These are phyloP conservation scores for Macrosoma leucophasiata DNA, from an alignment of 2,888 invertebrate genomes.

Conservation along the genomic window DNA sequence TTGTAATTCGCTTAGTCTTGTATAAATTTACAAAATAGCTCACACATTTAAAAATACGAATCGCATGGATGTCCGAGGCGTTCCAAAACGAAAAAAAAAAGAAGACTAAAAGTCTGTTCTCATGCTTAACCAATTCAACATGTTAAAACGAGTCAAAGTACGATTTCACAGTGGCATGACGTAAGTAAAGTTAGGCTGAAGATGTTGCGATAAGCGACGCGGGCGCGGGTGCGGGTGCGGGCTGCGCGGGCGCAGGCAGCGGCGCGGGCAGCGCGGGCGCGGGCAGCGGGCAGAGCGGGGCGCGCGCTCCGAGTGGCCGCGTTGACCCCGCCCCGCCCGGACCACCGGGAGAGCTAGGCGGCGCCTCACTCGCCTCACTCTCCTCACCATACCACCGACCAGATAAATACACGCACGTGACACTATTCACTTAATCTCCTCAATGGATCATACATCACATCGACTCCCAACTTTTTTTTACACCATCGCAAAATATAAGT, in stretches of 20 bases:
- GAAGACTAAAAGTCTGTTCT: too few species aligned
- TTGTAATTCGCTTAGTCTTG: too few species aligned
- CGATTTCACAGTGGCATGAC: constrained; percentile 42
- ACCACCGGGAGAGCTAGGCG: constrained; percentile 76
- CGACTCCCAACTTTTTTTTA: constrained; percentile 24
- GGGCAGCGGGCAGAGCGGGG: too few species aligned
- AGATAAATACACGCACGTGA: constrained; percentile 42
- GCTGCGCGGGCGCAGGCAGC: constrained; percentile 38
- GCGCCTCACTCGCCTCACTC: too few species aligned
- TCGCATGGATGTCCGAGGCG: too few species aligned
- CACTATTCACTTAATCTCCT: constrained; percentile 45
- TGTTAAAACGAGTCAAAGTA: constrained; percentile 27
- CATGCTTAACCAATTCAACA: constrained; percentile 27
- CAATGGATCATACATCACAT: constrained; percentile 35
- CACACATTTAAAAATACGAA: too few species aligned
- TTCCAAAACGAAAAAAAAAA: too few species aligned
- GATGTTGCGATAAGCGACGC: constrained; percentile 65
- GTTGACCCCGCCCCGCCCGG: constrained; percentile 70
- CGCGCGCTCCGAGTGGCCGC: constrained; percentile 64
- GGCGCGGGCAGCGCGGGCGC: constrained; percentile 40
- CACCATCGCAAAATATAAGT: too few species aligned
- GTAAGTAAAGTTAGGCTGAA: constrained; percentile 65
- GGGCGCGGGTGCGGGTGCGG: constrained; percentile 37
- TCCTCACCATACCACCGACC: constrained; percentile 35
- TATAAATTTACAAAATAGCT: too few species aligned